Conservation (phyloP, 2,113 vertebrate genomes). For the Puffinus mauretanicus region DNA sequence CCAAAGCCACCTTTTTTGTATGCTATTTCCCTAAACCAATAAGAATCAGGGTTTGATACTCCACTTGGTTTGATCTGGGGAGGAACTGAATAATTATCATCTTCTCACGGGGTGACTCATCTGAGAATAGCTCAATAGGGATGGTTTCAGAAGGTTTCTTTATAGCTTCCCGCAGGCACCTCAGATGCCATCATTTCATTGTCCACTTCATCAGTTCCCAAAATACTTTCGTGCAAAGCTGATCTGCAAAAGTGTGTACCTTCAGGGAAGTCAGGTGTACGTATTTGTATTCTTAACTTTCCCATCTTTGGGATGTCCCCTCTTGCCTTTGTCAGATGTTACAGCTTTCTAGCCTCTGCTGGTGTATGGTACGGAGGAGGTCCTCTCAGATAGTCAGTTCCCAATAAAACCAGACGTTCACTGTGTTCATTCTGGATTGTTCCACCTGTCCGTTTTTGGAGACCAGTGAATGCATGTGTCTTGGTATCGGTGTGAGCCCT, state of each 20-base stretch:
- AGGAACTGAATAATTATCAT: background rate
- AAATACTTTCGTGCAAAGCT: background rate
- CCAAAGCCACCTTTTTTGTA: background rate
- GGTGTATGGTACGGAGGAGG: background rate
- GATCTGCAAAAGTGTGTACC: background rate
- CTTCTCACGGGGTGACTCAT: background rate
- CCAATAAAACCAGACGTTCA: background rate
- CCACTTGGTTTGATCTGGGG: background rate
- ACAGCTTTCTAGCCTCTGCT: background rate
- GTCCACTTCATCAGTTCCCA: background rate
- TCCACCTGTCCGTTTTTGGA: background rate
- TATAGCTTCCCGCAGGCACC: background rate
- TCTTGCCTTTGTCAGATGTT: background rate
- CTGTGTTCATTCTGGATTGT: background rate
- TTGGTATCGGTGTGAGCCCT: background rate
- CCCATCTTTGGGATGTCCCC: background rate
- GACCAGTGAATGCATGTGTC: accelerated
- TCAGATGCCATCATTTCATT: background rate
- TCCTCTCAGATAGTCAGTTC: background rate
- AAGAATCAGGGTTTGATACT: background rate
- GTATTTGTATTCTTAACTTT: background rate
- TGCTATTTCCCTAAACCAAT: background rate
- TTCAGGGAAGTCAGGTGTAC: background rate
- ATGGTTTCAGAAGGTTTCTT: background rate
- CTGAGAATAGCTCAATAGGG: background rate